A percentile compares a stretch with the other conserved stretches of the same genome.
Conservation (phyloP, 2,113 vertebrate genomes). For the Mohoua ochrocephala region DNA sequence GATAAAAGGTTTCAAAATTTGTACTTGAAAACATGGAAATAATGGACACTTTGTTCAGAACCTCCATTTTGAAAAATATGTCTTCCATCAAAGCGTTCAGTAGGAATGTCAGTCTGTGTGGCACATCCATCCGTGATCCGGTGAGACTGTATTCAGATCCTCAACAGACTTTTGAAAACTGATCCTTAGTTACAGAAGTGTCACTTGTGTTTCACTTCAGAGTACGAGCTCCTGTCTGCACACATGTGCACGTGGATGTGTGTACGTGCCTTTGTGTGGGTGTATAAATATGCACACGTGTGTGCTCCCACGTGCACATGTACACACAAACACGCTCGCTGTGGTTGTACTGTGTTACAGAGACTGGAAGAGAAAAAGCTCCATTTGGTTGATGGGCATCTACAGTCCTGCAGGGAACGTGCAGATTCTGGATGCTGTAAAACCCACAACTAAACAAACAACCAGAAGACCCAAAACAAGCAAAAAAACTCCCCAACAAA, state of each 20-base stretch:
- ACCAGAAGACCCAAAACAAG: not conserved
- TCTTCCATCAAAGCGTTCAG: not conserved
- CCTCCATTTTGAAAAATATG: not conserved
- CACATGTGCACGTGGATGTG: accelerated
- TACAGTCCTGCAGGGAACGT: not conserved
- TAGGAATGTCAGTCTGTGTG: not conserved
- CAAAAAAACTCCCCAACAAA: not conserved
- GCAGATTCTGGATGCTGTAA: not conserved
- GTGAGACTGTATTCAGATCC: not conserved
- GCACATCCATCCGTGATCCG: not conserved
- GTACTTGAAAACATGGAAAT: not conserved
- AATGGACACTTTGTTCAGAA: not conserved
- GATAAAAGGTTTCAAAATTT: not conserved
- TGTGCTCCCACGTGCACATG: accelerated
- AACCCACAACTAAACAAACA: not conserved
- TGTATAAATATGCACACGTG: too few species aligned
- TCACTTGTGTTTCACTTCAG: not conserved
- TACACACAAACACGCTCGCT: too few species aligned
- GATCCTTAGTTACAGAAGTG: not conserved
- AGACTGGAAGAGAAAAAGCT: not conserved
- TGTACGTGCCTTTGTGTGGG: not conserved
- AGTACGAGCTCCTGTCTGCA: not conserved
- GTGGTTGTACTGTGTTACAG: not conserved
- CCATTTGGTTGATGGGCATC: not conserved
- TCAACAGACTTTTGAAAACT: not conserved